Conservation (phyloP, 2,888 invertebrate species). For the Carpatolechia fugitivella region DNA sequence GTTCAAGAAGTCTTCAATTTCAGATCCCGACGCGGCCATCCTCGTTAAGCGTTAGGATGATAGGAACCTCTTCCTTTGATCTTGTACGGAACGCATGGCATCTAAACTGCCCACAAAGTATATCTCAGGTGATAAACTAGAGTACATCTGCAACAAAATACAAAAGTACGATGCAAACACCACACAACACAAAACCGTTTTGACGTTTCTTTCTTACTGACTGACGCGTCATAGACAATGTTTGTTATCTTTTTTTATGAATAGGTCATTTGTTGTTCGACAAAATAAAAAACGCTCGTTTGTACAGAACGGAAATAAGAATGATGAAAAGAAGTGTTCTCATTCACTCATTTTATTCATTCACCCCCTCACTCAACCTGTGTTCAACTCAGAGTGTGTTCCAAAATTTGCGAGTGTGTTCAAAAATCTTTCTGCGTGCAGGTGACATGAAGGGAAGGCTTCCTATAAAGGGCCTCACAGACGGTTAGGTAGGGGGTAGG, state of each 20-base stretch:
- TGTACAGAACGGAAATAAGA: neutral
- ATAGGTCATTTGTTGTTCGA: no score
- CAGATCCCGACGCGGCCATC: slow-evolving; percentile 83
- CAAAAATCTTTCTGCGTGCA: no score
- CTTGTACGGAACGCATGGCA: slow-evolving; percentile 57
- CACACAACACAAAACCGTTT: neutral
- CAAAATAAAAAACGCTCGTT: neutral
- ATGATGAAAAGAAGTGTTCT: neutral
- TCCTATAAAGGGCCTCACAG: no score
- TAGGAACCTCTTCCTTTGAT: slow-evolving; percentile 51
- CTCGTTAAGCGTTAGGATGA: slow-evolving; percentile 63
- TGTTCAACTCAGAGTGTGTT: no score
- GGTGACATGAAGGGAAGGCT: no score
- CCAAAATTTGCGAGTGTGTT: no score
- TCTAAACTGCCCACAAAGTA: slow-evolving; percentile 43
- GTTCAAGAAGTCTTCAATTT: slow-evolving; percentile 90
- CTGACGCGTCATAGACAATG: neutral
- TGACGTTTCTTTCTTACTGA: neutral
- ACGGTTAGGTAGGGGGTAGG: no score
- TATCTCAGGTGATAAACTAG: slow-evolving; percentile 40
- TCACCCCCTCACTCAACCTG: no score
- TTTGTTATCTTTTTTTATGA: no score
- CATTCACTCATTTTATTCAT: no score
- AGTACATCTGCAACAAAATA: slow-evolving; percentile 59
- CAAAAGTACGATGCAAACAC: slow-evolving; percentile 27